Evolutionary conservation across 92 coral and sea anemone genomes (phyloP).

Genomic region (Micromussa lordhowensis): DNA sequence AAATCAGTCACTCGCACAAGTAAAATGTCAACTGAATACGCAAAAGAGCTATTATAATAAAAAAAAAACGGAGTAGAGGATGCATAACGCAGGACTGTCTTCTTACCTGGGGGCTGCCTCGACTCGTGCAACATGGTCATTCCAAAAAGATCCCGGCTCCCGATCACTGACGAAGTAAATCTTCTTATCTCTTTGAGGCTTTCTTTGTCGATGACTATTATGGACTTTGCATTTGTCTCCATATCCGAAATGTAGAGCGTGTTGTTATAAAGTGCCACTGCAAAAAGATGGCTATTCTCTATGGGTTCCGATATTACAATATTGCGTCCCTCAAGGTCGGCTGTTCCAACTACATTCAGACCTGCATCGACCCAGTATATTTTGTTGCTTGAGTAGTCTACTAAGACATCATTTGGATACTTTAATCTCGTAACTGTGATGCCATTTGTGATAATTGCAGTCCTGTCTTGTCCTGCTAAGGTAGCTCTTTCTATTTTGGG

Average conservation of each 20-base stretch:
- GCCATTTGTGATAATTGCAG: neutral
- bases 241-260: neutral
- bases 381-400: neutral
- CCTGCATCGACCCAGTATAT: constrained; percentile 11
- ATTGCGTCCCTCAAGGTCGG: constrained; percentile 10
- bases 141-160: neutral
- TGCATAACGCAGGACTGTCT: neutral
- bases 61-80: neutral
- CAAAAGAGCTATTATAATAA: neutral
- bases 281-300: neutral
- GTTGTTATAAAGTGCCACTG: neutral
- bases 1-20: too few species aligned
- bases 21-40: too few species aligned
- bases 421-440: neutral
- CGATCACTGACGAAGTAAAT: neutral
- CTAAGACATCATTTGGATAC: neutral
- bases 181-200: neutral
- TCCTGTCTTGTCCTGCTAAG: neutral
- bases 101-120: neutral
- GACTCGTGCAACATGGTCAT: neutral
- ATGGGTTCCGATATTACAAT: neutral
- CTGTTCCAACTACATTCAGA: neutral
- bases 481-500: constrained; percentile 18
- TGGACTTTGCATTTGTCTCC: neutral
- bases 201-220: neutral